phyloP scores from a whole-genome alignment of 2,113 vertebrate genomes.

The Silurus asotus region DNA sequence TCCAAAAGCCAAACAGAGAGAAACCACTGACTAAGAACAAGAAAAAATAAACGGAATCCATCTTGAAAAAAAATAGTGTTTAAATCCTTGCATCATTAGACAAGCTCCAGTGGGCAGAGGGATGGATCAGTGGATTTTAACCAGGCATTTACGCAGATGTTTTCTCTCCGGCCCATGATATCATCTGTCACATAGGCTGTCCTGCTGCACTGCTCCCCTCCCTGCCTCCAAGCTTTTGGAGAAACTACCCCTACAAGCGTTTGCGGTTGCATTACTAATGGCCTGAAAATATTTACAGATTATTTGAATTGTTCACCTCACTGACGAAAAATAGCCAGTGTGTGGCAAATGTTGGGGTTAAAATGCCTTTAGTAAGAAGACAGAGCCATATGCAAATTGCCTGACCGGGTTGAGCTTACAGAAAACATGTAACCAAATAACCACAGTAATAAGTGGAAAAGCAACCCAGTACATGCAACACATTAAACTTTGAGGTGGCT shows the following conservation, averaged over 20 bases:
- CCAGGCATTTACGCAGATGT: slow-evolving; percentile 57
- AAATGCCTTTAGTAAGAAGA: neutral
- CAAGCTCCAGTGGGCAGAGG: neutral
- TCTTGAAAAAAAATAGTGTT: neutral
- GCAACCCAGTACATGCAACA: neutral
- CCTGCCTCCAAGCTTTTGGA: neutral
- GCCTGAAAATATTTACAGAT: neutral
- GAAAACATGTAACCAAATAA: neutral
- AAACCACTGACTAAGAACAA: neutral
- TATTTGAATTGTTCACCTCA: neutral
- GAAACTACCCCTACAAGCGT: neutral
- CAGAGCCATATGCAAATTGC: too few relatives aligned
- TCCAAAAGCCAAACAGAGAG: neutral
- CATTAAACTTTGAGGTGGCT: neutral
- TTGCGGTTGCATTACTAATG: neutral
- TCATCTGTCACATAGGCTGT: slow-evolving; percentile 53
- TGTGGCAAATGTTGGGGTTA: neutral
- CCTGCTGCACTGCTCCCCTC: neutral
- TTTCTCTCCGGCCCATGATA: slow-evolving; percentile 55
- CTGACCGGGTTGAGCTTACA: neutral
- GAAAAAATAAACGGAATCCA: neutral
- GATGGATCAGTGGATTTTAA: slow-evolving; percentile 27
- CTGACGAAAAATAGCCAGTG: neutral
- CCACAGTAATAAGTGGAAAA: neutral
- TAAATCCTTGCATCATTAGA: neutral